Evolutionary conservation across 2,113 vertebrate genomes (phyloP).

Genomic region (Polypterus senegalus): DNA sequence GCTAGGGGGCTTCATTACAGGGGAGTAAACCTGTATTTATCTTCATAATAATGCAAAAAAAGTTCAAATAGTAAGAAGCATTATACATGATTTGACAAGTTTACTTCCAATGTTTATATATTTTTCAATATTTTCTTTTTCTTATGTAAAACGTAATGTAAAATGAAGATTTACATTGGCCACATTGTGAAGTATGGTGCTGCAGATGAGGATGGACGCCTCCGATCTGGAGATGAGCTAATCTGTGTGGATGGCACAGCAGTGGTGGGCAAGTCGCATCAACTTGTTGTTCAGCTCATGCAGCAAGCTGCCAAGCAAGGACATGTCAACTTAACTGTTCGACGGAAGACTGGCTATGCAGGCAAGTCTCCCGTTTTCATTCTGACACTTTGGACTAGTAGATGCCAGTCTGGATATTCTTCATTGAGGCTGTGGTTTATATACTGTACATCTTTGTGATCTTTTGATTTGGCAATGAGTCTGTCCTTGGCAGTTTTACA

Average conservation of each 20-base stretch:
- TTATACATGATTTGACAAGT: too few relatives aligned
- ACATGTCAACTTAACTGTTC: constrained; percentile 91
- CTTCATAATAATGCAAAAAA: too few relatives aligned
- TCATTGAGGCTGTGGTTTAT: too few relatives aligned
- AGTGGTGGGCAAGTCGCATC: constrained; percentile 93
- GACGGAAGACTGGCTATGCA: constrained; percentile 80
- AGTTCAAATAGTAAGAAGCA: too few relatives aligned
- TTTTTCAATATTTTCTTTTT: background rate
- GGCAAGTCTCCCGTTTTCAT: constrained; percentile 45
- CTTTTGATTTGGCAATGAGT: too few relatives aligned
- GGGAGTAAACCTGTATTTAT: too few relatives aligned
- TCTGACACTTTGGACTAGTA: too few relatives aligned
- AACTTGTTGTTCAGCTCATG: constrained; percentile 96
- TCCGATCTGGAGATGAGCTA: constrained; percentile 90
- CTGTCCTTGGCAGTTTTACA: too few relatives aligned
- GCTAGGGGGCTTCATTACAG: too few relatives aligned
- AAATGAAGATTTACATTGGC: constrained; percentile 86
- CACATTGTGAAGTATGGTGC: constrained; percentile 95
- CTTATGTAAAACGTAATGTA: constrained; percentile 8
- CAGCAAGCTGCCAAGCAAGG: constrained; percentile 97
- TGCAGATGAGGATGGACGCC: constrained; percentile 85
- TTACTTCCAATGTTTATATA: too few relatives aligned
- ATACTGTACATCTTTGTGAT: too few relatives aligned
- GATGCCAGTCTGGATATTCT: too few relatives aligned
- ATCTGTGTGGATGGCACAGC: constrained; percentile 92